Percentiles rank a stretch among this genome's conserved stretches.
Evolutionary conservation across 2,113 vertebrate genomes (phyloP).

Genomic region (Paradoxurus hermaphroditus): DNA sequence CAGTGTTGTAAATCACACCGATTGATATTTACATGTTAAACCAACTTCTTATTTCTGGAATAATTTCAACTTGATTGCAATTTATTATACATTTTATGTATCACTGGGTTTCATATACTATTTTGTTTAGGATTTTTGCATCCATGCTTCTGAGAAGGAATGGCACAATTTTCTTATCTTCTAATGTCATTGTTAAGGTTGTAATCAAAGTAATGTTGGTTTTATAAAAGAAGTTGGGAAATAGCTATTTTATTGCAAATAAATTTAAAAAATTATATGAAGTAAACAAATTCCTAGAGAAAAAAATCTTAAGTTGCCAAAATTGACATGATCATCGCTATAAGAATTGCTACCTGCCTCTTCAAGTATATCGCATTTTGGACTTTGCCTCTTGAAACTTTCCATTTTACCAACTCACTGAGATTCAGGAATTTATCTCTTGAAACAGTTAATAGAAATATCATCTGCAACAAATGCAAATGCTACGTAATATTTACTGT

Average conservation of each 20-base stretch:
- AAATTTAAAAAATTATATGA: not conserved
- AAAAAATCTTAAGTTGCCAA: not conserved
- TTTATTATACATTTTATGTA: not conserved
- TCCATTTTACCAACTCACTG: not conserved
- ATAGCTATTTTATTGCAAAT: not conserved
- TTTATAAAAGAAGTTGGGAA: not conserved
- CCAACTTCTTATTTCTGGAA: not conserved
- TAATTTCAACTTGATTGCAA: not conserved
- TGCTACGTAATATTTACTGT: not conserved
- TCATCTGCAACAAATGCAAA: not conserved
- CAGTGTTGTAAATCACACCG: not conserved
- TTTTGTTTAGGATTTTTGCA: not conserved
- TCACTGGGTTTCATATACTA: not conserved
- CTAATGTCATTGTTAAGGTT: not conserved
- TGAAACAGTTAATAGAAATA: not conserved
- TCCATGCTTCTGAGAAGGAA: not conserved
- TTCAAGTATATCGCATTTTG: not conserved
- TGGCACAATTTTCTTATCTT: not conserved
- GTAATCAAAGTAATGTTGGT: not conserved
- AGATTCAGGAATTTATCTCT: not conserved
- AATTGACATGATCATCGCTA: not conserved
- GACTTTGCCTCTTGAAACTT: not conserved
- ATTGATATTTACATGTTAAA: not conserved
- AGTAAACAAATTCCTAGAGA: not conserved
- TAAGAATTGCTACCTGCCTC: not conserved